Evolutionary conservation across 2,797 vertebrate species (phyloP).

Genomic region (Balearica regulorum): DNA sequence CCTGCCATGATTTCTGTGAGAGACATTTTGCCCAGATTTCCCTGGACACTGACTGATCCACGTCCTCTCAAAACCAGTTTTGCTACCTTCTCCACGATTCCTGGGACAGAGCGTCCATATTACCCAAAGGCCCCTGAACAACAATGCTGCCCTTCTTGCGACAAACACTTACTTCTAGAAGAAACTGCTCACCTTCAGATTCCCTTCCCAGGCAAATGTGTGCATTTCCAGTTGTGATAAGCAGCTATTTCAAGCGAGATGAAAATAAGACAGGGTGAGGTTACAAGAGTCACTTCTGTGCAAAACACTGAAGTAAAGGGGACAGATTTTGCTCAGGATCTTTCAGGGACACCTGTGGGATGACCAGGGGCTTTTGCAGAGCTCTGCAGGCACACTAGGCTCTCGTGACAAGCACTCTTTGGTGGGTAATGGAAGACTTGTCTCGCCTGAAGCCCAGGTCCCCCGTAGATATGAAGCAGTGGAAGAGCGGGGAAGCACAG

Average conservation of each 20-base stretch:
- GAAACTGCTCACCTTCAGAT: not conserved
- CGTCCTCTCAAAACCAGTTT: not conserved
- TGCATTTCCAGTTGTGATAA: not conserved
- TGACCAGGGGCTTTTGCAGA: not conserved
- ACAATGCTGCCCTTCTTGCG: not conserved
- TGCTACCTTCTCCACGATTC: not conserved
- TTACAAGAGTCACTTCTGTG: not conserved
- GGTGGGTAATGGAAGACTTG: not conserved
- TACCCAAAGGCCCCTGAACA: not conserved
- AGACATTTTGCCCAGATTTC: not conserved
- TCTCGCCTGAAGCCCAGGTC: not conserved
- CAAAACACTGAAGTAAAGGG: not conserved
- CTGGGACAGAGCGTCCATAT: not conserved
- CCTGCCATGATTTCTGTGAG: not conserved
- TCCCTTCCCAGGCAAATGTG: not conserved
- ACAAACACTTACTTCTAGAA: not conserved
- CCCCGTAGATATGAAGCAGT: fast-evolving
- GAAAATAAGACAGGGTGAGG: not conserved
- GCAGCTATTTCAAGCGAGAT: not conserved
- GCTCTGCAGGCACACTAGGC: not conserved
- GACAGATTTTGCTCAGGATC: not conserved
- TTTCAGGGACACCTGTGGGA: not conserved
- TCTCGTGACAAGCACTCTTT: not conserved
- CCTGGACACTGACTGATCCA: not conserved
- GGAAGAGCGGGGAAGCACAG: not conserved